phyloP scores from a whole-genome alignment of 2,888 invertebrate species.

The Mantis religiosa region DNA sequence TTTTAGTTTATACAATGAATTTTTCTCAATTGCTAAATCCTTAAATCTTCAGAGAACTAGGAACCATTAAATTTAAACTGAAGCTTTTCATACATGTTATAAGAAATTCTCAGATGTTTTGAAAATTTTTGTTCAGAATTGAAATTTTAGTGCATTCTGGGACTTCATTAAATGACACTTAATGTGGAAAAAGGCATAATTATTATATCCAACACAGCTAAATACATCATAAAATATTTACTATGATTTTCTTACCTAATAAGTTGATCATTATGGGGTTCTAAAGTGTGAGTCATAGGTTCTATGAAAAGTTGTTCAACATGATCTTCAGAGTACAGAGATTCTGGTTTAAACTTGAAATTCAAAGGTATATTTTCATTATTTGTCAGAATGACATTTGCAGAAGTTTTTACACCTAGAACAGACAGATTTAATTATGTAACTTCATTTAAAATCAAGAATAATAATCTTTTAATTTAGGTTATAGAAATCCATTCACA shows the following conservation, averaged over 20 bases:
- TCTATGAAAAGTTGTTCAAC: constrained; percentile 50
- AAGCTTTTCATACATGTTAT: too few species aligned
- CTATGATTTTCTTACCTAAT: constrained; percentile 47
- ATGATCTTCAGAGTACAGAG: constrained; percentile 53
- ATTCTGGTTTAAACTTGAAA: constrained; percentile 53
- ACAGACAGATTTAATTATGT: neutral
- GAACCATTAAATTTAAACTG: too few species aligned
- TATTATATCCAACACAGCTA: too few species aligned
- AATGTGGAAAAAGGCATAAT: neutral
- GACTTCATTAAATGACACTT: too few species aligned
- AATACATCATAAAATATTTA: too few species aligned
- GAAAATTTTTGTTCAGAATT: too few species aligned
- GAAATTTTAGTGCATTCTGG: too few species aligned
- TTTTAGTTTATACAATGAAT: too few species aligned
- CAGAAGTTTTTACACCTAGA: constrained; percentile 43
- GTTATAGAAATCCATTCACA: too few species aligned
- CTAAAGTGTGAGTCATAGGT: constrained; percentile 51
- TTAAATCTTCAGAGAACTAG: too few species aligned
- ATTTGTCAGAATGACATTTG: constrained; percentile 50
- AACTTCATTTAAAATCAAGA: neutral
- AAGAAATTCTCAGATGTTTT: too few species aligned
- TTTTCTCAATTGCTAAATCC: too few species aligned
- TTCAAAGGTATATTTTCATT: constrained; percentile 50
- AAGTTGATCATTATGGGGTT: constrained; percentile 47
- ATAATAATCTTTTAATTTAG: neutral